phyloP scores from a whole-genome alignment of 2,113 vertebrate genomes.

The Candoia aspera region DNA sequence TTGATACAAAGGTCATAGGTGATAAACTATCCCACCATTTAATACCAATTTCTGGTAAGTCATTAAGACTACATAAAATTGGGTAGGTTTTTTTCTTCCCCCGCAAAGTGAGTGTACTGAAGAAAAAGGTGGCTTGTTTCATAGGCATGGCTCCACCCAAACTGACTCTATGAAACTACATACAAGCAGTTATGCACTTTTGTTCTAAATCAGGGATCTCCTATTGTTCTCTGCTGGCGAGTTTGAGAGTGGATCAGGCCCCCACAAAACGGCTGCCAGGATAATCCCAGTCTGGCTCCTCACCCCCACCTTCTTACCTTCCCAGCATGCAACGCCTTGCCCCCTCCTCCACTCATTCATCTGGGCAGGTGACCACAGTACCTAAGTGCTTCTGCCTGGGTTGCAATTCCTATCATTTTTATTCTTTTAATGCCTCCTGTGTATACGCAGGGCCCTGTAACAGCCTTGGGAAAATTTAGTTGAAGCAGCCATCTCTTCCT shows the following conservation, averaged over 20 bases:
- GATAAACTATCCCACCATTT: neutral
- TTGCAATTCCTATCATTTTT: no score
- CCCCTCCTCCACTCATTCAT: neutral
- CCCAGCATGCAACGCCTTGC: neutral
- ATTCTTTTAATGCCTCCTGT: no score
- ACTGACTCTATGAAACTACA: neutral
- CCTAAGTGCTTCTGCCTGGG: no score
- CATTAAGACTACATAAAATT: neutral
- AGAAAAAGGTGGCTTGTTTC: neutral
- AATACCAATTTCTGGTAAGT: neutral
- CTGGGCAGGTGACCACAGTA: neutral
- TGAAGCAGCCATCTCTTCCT: neutral
- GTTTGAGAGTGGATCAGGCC: neutral
- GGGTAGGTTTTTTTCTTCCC: neutral
- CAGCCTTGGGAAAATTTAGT: neutral
- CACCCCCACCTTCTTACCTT: neutral
- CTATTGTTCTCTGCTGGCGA: neutral
- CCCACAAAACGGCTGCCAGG: neutral
- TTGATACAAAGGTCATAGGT: neutral
- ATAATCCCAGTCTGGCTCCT: neutral
- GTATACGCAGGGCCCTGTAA: no score
- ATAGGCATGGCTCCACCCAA: neutral
- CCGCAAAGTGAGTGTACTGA: neutral
- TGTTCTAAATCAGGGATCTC: neutral
- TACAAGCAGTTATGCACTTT: neutral